These are phyloP conservation scores for Hydrotaea diabolus DNA, from an alignment of 2,888 invertebrate genomes.

Conservation along the genomic window DNA sequence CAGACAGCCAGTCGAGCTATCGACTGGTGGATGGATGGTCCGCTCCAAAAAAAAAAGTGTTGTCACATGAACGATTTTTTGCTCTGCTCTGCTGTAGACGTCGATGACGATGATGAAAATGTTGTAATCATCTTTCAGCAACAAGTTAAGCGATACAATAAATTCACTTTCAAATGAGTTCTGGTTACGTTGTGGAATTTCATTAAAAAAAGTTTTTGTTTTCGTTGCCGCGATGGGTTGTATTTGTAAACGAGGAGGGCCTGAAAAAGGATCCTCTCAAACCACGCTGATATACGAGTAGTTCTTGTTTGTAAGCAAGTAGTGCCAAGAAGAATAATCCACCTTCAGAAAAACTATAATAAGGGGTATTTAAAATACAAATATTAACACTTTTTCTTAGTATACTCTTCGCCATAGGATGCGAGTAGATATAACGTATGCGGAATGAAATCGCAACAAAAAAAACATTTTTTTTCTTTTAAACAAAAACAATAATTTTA, in stretches of 20 bases:
- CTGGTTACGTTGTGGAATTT: constrained; percentile 59
- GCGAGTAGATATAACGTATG: too few species aligned
- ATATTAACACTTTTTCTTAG: too few species aligned
- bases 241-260: neutral
- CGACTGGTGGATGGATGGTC: neutral
- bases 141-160: constrained; percentile 55
- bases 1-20: constrained; percentile 18
- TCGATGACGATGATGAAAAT: constrained; percentile 55
- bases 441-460: too few species aligned
- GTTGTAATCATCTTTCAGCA: constrained; percentile 63
- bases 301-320: too few species aligned
- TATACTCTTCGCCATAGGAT: too few species aligned
- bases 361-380: too few species aligned
- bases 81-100: constrained; percentile 34
- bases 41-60: constrained; percentile 10
- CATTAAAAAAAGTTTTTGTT: constrained; percentile 51
- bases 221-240: constrained; percentile 21
- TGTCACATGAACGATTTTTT: constrained; percentile 31
- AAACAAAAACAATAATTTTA: too few species aligned
- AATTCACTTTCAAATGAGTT: constrained; percentile 62
- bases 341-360: too few species aligned
- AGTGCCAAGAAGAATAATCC: too few species aligned
- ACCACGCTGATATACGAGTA: too few species aligned
- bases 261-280: neutral
- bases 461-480: too few species aligned